Conservation (phyloP, 2,797 vertebrate species). For the Pelochelys cantorii region DNA sequence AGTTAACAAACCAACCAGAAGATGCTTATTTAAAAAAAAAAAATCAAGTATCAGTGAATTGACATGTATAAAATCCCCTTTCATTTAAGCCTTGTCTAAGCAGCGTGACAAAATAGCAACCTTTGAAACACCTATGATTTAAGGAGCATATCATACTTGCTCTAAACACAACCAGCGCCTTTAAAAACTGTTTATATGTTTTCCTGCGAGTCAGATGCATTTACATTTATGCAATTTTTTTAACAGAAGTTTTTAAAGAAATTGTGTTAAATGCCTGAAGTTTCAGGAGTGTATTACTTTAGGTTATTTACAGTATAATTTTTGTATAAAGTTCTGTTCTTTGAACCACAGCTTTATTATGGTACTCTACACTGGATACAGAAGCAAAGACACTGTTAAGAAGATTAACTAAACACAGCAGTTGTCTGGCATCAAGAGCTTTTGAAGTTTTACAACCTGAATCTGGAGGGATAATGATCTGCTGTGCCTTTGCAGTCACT, state of each 20-base stretch:
- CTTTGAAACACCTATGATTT: conserved; percentile 62
- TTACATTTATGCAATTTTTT: conserved; percentile 83
- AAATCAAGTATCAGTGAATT: conserved; percentile 66
- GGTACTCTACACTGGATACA: conserved; percentile 90
- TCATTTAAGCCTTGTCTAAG: conserved; percentile 72
- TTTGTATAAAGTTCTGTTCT: conserved; percentile 83
- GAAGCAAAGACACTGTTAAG: conserved; percentile 85
- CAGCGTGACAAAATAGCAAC: conserved; percentile 60
- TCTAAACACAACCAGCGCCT: conserved; percentile 81
- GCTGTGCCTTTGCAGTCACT: conserved; percentile 88
- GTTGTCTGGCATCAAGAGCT: conserved; percentile 82
- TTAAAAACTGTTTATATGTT: conserved; percentile 78
- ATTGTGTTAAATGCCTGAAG: conserved; percentile 81
- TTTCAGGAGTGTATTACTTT: conserved; percentile 81
- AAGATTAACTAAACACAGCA: conserved; percentile 82
- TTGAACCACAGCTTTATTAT: conserved; percentile 87
- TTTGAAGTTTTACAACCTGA: conserved; percentile 80
- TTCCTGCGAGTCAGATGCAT: conserved; percentile 82
- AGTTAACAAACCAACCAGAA: conserved; percentile 64
- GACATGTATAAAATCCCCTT: conserved; percentile 57
- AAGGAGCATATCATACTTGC: conserved; percentile 72
- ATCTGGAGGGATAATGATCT: conserved; percentile 82
- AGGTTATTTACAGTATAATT: conserved; percentile 82
- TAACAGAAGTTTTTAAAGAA: conserved; percentile 78
- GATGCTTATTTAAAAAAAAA: conserved; percentile 60